These are phyloP conservation scores for Vicugna pacos DNA, from an alignment of 2,113 vertebrate genomes.

Conservation along the genomic window DNA sequence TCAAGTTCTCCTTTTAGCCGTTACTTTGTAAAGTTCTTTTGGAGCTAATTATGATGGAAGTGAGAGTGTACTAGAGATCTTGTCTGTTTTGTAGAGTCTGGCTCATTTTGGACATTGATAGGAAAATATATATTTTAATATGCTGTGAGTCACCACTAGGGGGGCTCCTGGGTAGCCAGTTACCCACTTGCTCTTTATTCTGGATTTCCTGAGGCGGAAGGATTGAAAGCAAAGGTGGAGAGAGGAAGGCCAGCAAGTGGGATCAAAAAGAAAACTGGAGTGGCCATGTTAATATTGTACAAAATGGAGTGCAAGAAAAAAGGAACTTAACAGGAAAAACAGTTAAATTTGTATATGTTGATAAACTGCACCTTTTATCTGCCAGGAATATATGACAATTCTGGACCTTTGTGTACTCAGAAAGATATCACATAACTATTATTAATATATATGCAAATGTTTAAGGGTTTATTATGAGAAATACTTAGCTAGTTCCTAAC, in stretches of 20 bases:
- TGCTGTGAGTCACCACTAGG: slow-evolving; percentile 41
- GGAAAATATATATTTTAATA: slow-evolving; percentile 14
- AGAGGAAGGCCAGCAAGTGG: not conserved
- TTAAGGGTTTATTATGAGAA: slow-evolving; percentile 30
- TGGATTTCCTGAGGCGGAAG: not conserved
- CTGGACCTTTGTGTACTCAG: not conserved
- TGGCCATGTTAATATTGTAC: not conserved
- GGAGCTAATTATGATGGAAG: not conserved
- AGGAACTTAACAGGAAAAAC: not conserved
- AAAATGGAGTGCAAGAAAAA: not conserved
- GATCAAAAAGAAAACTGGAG: slow-evolving; percentile 17
- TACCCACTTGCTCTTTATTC: not conserved
- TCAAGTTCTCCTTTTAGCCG: not conserved
- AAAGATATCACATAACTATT: not conserved
- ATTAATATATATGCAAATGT: not conserved
- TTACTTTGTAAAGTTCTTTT: slow-evolving; percentile 8
- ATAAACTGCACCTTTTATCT: not conserved
- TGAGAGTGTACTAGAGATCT: not conserved
- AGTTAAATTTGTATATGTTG: not conserved
- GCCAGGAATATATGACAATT: not conserved
- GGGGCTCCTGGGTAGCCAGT: slow-evolving; percentile 31
- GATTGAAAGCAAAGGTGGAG: not conserved
- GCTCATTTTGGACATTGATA: slow-evolving; percentile 36
- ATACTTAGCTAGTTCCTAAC: not conserved
- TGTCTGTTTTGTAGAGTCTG: not conserved